These are phyloP conservation scores for Thunnus albacares DNA, from an alignment of 2,797 vertebrate genomes.

Conservation along the genomic window DNA sequence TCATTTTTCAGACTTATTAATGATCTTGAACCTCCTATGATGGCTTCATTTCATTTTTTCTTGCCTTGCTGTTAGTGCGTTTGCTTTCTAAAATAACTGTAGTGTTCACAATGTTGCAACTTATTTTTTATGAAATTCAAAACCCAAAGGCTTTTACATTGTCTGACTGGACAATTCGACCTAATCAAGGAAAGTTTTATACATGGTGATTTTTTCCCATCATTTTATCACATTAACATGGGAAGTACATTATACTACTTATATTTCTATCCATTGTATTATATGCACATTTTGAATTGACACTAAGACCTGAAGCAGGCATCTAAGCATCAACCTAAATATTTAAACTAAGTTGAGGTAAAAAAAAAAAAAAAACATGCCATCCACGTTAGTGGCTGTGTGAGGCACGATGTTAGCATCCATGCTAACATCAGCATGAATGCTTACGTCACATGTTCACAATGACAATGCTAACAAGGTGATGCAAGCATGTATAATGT, in stretches of 20 bases:
- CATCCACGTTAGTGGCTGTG: no score
- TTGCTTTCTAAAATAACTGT: background rate
- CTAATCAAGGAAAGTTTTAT: no score
- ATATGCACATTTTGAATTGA: background rate
- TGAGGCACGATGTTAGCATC: no score
- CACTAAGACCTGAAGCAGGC: background rate
- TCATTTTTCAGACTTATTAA: background rate
- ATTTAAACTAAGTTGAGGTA: no score
- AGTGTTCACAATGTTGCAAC: background rate
- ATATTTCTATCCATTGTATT: background rate
- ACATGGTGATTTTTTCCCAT: background rate
- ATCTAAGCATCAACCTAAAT: no score
- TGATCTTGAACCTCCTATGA: background rate
- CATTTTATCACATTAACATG: background rate
- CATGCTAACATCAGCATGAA: no score
- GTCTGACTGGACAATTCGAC: background rate
- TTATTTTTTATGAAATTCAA: background rate
- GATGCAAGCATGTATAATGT: no score
- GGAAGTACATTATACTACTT: background rate
- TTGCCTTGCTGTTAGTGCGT: background rate
- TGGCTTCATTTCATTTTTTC: background rate
- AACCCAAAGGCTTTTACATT: background rate
- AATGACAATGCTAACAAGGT: no score
- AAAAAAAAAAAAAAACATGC: no score
- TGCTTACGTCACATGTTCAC: no score